These are phyloP conservation scores for Ranitomeya imitator DNA, from an alignment of 2,113 vertebrate genomes.

Conservation along the genomic window DNA sequence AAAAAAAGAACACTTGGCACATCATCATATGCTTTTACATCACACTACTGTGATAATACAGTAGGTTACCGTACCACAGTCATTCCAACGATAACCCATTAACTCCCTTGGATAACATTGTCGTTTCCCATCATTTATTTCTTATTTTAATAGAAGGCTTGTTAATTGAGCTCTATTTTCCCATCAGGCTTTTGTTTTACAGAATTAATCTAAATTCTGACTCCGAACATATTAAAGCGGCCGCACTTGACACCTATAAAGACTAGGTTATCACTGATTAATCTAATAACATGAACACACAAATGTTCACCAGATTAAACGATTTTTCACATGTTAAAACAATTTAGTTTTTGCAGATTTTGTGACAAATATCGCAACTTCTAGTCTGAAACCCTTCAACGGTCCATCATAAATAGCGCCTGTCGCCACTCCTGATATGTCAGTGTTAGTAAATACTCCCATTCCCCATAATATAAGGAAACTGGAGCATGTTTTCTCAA, in stretches of 20 bases:
- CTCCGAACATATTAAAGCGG: not conserved
- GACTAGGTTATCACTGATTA: slow-evolving; percentile 7
- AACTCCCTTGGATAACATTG: not conserved
- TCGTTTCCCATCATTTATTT: slow-evolving; percentile 36
- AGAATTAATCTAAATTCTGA: slow-evolving; percentile 39
- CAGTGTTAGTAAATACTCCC: no score
- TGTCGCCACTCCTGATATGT: no score
- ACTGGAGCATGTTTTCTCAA: no score
- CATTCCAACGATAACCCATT: slow-evolving; percentile 13
- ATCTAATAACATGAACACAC: no score
- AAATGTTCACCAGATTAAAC: no score
- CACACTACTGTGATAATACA: not conserved
- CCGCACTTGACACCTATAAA: not conserved
- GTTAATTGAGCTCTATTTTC: slow-evolving; percentile 43
- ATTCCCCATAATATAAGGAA: no score
- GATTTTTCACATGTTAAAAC: not conserved
- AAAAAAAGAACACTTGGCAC: not conserved
- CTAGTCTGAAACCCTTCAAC: not conserved
- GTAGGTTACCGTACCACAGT: not conserved
- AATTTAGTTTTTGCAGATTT: not conserved
- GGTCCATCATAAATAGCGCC: no score
- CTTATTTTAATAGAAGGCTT: slow-evolving; percentile 35
- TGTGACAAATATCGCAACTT: not conserved
- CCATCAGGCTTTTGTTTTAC: slow-evolving; percentile 46
- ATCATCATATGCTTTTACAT: not conserved